Percentiles rank a stretch among this genome's conserved stretches.
These are phyloP conservation scores for Lepisosteus osseus DNA, from an alignment of 2,113 vertebrate species.

Conservation along the genomic window DNA sequence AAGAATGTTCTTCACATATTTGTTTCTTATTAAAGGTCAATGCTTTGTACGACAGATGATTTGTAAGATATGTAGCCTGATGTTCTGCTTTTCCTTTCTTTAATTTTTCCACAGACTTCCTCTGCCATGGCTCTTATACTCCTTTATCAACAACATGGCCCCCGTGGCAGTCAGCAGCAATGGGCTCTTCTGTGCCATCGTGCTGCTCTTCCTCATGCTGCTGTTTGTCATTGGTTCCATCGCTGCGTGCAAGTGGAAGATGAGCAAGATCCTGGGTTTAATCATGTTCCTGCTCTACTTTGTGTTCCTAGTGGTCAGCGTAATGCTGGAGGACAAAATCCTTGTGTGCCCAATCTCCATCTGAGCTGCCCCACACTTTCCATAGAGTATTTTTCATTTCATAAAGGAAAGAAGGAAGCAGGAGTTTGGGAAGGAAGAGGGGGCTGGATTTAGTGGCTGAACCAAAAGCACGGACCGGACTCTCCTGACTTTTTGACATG, in stretches of 20 bases:
- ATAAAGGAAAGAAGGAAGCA: slow-evolving; percentile 22
- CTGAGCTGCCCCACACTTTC: slow-evolving; percentile 50
- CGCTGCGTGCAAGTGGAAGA: slow-evolving; percentile 89
- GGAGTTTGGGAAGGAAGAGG: background rate
- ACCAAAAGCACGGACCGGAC: slow-evolving; percentile 5
- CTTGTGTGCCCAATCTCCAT: slow-evolving; percentile 83
- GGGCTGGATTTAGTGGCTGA: background rate
- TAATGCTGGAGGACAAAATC: slow-evolving; percentile 86
- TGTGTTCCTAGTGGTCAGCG: slow-evolving; percentile 88
- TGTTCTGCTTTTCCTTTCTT: slow-evolving; percentile 4
- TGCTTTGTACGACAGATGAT: too few relatives aligned
- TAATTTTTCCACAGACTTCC: slow-evolving; percentile 72
- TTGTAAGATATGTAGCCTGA: background rate
- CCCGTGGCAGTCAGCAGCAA: slow-evolving; percentile 89
- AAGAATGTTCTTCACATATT: too few relatives aligned
- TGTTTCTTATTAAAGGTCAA: too few relatives aligned
- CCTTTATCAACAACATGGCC: slow-evolving; percentile 59
- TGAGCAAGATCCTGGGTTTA: slow-evolving; percentile 92
- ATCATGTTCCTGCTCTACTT: slow-evolving; percentile 93
- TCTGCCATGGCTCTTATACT: slow-evolving; percentile 86
- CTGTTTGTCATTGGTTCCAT: slow-evolving; percentile 93
- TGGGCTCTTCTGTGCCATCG: slow-evolving; percentile 91
- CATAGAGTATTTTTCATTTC: background rate
- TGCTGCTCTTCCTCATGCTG: slow-evolving; percentile 95
- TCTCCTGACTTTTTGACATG: slow-evolving; percentile 19